Evolutionary conservation across 1,140 invertebrate genomes (phyloP), one percentile per base, ranked within the genome.

Genomic region (Diachasma alloeum): DNA sequence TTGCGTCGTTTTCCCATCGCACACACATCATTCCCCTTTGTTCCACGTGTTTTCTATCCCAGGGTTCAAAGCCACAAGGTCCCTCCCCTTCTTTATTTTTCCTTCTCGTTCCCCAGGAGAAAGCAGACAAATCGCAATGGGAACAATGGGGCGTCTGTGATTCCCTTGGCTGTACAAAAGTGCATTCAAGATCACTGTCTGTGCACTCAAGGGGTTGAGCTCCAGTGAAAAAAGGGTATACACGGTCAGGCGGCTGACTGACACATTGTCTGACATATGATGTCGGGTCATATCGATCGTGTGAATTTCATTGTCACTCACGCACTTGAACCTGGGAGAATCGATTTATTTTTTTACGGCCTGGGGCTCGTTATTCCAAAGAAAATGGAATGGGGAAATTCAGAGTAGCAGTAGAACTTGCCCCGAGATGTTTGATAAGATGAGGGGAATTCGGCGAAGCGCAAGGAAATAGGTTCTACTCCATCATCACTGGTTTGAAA

Each of bases 221-320:
- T 11, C 3, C 22, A 63, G 59, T 63, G 59, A 26, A 63, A 76
- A 71, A 76, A 71, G 13, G 4, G 0, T 63, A 71, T 71, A 63
- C n/a, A 44, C 48, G 46, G 68, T 76, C 74, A 76, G 68, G 59
- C 74, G 37, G 9, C 59, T 9, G 4, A 11, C 22, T 31, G 24
- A n/a, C 67, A 39, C 13, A 73, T 53, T 19, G 48, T 53, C 48
- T 53, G 48, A 17, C 48, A 53, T 15, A 53, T 9, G n/a, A 53
- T 17, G n/a, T 17, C 48, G 48, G 17, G n/a, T 15, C 6, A 59
- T 73, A 63, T 63, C 26, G 72, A 63, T 15, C 36, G 44, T 9
- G 39, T 15, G 56, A 53, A 68, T 66, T 53, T 71, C 36, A 26
- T 46, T 42, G 13, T 42, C 36, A 37, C 36, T 66, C 68, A 70